phyloP scores from a whole-genome alignment of 2,888 invertebrate species.

The Rhodophaea formosa region DNA sequence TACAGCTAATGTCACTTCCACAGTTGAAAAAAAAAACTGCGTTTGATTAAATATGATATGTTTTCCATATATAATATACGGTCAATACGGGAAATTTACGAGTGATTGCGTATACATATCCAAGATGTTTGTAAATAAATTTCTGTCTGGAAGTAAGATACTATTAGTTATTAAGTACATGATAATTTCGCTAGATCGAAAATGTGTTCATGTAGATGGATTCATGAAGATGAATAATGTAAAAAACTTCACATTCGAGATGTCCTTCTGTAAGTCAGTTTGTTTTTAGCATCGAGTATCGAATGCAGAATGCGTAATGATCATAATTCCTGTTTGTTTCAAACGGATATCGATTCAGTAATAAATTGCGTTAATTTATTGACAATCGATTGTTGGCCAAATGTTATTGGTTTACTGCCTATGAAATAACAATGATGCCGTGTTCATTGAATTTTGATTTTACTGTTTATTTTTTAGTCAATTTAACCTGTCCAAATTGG shows the following conservation, averaged over 20 bases:
- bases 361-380: constrained; percentile 11
- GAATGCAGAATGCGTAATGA: constrained; percentile 37
- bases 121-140: too few relatives aligned
- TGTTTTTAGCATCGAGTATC: constrained; percentile 33
- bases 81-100: too few relatives aligned
- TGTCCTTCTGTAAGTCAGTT: not conserved
- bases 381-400: constrained; percentile 5
- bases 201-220: too few relatives aligned
- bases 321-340: constrained; percentile 28
- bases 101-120: too few relatives aligned
- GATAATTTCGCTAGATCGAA: too few relatives aligned
- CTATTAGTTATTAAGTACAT: too few relatives aligned
- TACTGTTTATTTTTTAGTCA: not conserved
- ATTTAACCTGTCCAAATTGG: not conserved
- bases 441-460: constrained; percentile 1
- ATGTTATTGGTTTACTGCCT: constrained; percentile 13
- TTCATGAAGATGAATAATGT: too few relatives aligned
- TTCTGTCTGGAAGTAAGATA: too few relatives aligned
- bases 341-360: constrained; percentile 15
- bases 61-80: too few relatives aligned
- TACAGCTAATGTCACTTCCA: too few relatives aligned
- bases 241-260: not conserved
- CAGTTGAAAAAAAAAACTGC: too few relatives aligned
- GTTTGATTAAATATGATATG: too few relatives aligned
- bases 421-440: constrained; percentile 5